A percentile compares a stretch with the other conserved stretches of the same genome.
These are phyloP conservation scores for Eospalax fontanierii DNA, from an alignment of 2,797 vertebrate species.

Conservation along the genomic window DNA sequence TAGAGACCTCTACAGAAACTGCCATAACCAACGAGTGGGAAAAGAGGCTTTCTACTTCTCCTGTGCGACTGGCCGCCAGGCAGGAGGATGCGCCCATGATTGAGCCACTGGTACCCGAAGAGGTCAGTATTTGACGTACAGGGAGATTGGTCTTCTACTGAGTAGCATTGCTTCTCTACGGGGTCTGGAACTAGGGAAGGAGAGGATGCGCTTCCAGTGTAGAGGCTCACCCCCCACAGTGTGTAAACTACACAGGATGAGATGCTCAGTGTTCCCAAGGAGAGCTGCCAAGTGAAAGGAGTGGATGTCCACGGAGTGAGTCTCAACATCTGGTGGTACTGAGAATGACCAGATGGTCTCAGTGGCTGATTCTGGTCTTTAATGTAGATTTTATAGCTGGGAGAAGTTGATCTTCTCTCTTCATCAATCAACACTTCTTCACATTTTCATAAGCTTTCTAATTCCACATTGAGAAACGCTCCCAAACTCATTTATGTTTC, in stretches of 20 bases:
- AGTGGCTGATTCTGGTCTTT: neutral
- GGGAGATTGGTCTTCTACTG: conserved; percentile 62
- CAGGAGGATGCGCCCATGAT: conserved; percentile 95
- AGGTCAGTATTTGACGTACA: conserved; percentile 91
- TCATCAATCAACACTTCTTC: neutral
- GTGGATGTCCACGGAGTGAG: neutral
- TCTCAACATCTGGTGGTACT: neutral
- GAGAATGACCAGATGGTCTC: neutral
- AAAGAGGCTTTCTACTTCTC: conserved; percentile 96
- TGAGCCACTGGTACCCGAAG: conserved; percentile 95
- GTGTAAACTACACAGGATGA: neutral
- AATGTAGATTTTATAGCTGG: neutral
- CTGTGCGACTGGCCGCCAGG: conserved; percentile 91
- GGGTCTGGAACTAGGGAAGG: neutral
- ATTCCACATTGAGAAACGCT: neutral
- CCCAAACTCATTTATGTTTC: neutral
- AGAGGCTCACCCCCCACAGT: neutral
- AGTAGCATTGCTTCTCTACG: accelerated
- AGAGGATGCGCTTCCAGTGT: neutral
- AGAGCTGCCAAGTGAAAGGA: neutral
- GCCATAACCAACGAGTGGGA: conserved; percentile 95
- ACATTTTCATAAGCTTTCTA: neutral
- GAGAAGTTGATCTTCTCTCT: neutral
- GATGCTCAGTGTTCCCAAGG: neutral
- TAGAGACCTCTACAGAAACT: conserved; percentile 93